phyloP scores from a whole-genome alignment of 2,888 invertebrate genomes.

The Lycophotia porphyrea region DNA sequence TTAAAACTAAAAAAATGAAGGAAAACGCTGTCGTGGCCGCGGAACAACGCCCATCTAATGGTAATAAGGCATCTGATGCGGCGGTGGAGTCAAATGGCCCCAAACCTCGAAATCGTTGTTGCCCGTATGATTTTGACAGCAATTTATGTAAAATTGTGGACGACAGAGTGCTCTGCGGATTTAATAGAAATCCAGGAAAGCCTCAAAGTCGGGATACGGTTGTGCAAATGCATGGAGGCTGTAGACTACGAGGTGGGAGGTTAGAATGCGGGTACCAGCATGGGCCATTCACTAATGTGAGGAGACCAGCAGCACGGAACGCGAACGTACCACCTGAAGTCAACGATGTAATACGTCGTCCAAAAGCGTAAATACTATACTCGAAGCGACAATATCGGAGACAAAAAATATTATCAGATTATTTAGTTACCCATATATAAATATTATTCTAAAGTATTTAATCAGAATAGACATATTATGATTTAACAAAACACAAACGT shows the following conservation, averaged over 20 bases:
- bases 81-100: neutral
- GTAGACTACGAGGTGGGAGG: slow-evolving; percentile 78
- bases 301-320: slow-evolving; percentile 67
- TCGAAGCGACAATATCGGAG: neutral
- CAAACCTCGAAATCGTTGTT: slow-evolving; percentile 71
- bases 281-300: slow-evolving; percentile 72
- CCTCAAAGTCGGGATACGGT: slow-evolving; percentile 62
- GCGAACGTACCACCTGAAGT: slow-evolving; percentile 16
- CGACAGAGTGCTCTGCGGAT: slow-evolving; percentile 82
- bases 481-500: neutral
- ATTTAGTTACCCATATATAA: neutral
- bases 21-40: fast-evolving
- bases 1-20: neutral
- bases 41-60: neutral
- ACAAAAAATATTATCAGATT: neutral
- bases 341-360: neutral
- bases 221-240: slow-evolving; percentile 73
- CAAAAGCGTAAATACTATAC: slow-evolving; percentile 8
- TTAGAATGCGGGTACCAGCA: slow-evolving; percentile 82
- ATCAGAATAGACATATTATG: neutral
- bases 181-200: slow-evolving; percentile 76
- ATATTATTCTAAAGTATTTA: neutral
- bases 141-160: slow-evolving; percentile 76
- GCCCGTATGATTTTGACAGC: slow-evolving; percentile 82
- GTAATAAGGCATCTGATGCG: fast-evolving